These are phyloP conservation scores for Nyctibius bracteatus DNA, from an alignment of 2,113 vertebrate genomes.

Conservation along the genomic window DNA sequence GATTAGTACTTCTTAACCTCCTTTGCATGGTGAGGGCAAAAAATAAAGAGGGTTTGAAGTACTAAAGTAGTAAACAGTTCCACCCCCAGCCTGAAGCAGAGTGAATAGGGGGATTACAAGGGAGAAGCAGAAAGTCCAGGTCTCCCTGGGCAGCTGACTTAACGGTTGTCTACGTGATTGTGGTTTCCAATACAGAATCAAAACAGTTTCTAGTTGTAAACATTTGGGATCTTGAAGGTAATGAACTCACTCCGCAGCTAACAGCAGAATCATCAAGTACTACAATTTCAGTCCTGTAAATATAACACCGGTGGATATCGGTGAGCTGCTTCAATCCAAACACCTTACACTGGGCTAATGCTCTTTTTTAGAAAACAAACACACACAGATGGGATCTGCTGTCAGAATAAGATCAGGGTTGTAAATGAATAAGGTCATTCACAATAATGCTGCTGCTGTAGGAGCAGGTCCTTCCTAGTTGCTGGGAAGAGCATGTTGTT, in stretches of 20 bases:
- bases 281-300: conserved; percentile 2
- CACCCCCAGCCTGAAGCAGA: background rate
- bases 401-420: conserved; percentile 36
- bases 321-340: conserved; percentile 9
- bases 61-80: background rate
- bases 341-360: background rate
- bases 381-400: conserved; percentile 59
- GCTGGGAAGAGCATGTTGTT: background rate
- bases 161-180: background rate
- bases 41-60: background rate
- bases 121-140: background rate
- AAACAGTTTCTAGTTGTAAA: conserved; percentile 52
- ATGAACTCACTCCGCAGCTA: conserved; percentile 30
- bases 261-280: conserved; percentile 11
- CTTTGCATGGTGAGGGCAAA: background rate
- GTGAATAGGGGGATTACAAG: background rate
- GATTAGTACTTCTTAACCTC: background rate
- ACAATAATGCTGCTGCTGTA: conserved; percentile 24
- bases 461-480: conserved; percentile 9
- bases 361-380: conserved; percentile 45
- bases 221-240: conserved; percentile 3
- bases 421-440: conserved; percentile 56
- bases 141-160: background rate
- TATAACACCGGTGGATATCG: background rate
- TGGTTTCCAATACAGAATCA: conserved; percentile 47